These are phyloP conservation scores for Ectropis grisescens DNA, from an alignment of 1,140 invertebrate species.

Conservation along the genomic window DNA sequence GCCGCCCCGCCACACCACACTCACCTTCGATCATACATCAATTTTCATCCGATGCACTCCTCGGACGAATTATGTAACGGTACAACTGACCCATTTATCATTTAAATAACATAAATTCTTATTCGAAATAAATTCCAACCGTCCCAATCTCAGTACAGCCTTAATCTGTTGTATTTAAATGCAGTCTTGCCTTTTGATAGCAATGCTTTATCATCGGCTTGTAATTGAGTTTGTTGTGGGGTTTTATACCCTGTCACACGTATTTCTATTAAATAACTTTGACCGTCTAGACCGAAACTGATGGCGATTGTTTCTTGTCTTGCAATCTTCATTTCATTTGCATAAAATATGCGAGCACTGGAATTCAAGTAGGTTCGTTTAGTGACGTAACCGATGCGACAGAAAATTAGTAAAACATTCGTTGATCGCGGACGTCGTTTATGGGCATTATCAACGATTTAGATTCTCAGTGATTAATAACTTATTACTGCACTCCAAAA, in stretches of 20 bases:
- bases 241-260: no score
- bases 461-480: conserved; percentile 34
- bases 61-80: conserved; percentile 56
- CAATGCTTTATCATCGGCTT: no score
- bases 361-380: conserved; percentile 41
- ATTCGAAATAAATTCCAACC: no score
- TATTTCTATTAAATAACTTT: no score
- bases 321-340: conserved; percentile 32
- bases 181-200: no score
- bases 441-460: conserved; percentile 50
- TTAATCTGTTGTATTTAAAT: no score
- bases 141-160: no score
- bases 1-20: conserved; percentile 39
- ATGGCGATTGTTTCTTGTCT: conserved; percentile 24
- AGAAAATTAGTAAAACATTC: conserved; percentile 52
- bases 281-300: conserved; percentile 19
- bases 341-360: conserved; percentile 48
- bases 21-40: conserved; percentile 45
- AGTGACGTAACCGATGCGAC: conserved; percentile 42
- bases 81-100: conserved; percentile 44
- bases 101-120: conserved; percentile 16
- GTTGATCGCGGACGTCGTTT: conserved; percentile 44
- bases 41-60: conserved; percentile 52
- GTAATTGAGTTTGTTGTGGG: no score
- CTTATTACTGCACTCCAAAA: conserved; percentile 22